Base-by-base conservation (phyloP, 2,113 vertebrate genomes). In the Amphiprion ocellaris region DNA sequence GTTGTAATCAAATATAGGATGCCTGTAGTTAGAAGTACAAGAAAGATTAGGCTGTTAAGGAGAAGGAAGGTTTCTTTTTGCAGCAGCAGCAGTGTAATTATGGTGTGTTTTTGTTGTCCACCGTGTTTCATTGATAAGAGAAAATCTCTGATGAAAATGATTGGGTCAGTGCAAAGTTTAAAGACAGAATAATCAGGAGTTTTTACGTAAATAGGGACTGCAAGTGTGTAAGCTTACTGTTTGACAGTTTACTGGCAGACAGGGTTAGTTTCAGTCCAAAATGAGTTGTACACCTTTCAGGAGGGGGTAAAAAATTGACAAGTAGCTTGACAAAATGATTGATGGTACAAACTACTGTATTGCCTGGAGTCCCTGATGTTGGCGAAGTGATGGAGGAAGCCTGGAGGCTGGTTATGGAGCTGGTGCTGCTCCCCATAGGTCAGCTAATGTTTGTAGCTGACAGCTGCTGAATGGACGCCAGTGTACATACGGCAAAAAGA, bases 1-100 rank as follows among this genome's bases (percentile, higher is more conserved):
- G 54, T 50, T 66, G 54, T 82, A 79, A 75, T 82, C 69, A 62
- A 77, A 83, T 62, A 52, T 62, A 59, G 56, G 64, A 37, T 81
- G 56, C 41, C 61, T 67, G 59, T 73, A 28, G 28, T 88, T 58
- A 49, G 26, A n/a, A n/a, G n/a, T n/a, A 41, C 56, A 11, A 63
- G 64, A 69, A 37, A 56, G 69, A 84, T 75, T 23, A 33, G 37
- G 15, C 61, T 61, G 64, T 77, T 83, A 70, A 24, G 50, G 14
- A 37, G 58, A 69, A 64, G 55, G 83, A 59, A 61, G 39, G 55
- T 54, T 69, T 53, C 47, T 73, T 63, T 53, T 74, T 79, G 78
- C 46, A 7, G 47, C 69, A 30, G 39, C 46, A 60, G 59, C 6
- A 15, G 49, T 23, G 58, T 74, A 74, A 81, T 72, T 41, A 70